Evolutionary conservation across 2,888 invertebrate genomes (phyloP).

Genomic region (Troides aeacus): DNA sequence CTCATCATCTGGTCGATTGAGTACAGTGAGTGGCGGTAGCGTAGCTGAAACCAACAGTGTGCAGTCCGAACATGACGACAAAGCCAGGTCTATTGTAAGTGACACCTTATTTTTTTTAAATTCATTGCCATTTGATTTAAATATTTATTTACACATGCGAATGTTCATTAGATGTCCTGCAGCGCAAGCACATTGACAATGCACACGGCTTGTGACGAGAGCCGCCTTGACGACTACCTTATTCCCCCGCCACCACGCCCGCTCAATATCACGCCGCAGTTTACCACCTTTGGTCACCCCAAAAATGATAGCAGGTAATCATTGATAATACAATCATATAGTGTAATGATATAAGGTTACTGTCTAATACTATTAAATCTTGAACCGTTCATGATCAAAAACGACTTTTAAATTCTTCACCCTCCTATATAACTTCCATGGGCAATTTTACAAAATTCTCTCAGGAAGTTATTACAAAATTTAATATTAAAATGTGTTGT

Average conservation of each 20-base stretch:
- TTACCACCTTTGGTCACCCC: slow-evolving; percentile 74
- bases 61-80: slow-evolving; percentile 90
- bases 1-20: slow-evolving; percentile 90
- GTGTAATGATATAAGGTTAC: neutral
- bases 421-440: too few relatives aligned
- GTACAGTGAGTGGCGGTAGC: slow-evolving; percentile 90
- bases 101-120: slow-evolving; percentile 1
- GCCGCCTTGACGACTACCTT: slow-evolving; percentile 80
- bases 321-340: neutral
- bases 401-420: too few relatives aligned
- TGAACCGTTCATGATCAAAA: too few relatives aligned
- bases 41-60: slow-evolving; percentile 90
- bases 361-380: neutral
- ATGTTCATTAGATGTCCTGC: slow-evolving; percentile 53
- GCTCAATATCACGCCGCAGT: slow-evolving; percentile 65
- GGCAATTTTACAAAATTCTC: too few relatives aligned
- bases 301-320: slow-evolving; percentile 64
- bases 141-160: too few relatives aligned
- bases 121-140: neutral
- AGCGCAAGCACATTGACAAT: slow-evolving; percentile 63
- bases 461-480: too few relatives aligned
- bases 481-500: too few relatives aligned
- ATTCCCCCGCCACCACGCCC: slow-evolving; percentile 83
- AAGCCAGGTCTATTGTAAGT: slow-evolving; percentile 76
- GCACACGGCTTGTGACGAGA: slow-evolving; percentile 69